phyloP scores from a whole-genome alignment of 2,888 invertebrate species.

The Tiliacea citrago region DNA sequence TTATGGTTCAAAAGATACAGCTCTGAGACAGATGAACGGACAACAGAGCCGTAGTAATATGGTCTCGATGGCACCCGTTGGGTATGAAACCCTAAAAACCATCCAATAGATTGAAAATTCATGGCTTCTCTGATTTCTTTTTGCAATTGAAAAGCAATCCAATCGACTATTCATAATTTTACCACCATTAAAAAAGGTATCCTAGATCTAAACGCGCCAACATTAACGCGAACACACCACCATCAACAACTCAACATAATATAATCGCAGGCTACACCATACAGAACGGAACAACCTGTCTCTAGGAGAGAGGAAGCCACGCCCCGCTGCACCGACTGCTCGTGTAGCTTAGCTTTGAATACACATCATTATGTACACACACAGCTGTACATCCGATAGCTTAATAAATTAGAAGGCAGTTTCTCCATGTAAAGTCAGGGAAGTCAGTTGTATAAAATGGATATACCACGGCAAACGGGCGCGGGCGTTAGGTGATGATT shows the following conservation, averaged over 20 bases:
- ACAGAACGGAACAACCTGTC: constrained; percentile 44
- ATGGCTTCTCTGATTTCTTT: neutral
- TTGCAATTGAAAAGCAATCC: neutral
- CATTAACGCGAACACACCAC: neutral
- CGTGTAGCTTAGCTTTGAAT: constrained; percentile 5
- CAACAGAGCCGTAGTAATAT: too few species aligned
- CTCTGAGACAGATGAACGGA: too few species aligned
- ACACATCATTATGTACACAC: constrained; percentile 15
- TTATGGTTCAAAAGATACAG: too few species aligned
- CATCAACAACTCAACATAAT: constrained; percentile 12
- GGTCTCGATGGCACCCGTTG: too few species aligned
- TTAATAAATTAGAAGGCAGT: neutral
- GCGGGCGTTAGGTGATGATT: too few species aligned
- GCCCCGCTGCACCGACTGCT: constrained; percentile 27
- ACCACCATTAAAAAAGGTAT: neutral
- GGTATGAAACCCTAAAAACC: too few species aligned
- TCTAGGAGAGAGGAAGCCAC: constrained; percentile 51
- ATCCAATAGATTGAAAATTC: too few species aligned
- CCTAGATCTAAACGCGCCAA: neutral
- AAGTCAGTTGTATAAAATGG: too few species aligned
- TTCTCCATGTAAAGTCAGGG: neutral
- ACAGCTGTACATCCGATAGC: neutral
- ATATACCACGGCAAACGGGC: too few species aligned
- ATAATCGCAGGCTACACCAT: neutral
- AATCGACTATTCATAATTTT: neutral